These are phyloP conservation scores for Acanthaster planci DNA, from an alignment of 35 echinoderm and acorn worm genomes.

Conservation along the genomic window DNA sequence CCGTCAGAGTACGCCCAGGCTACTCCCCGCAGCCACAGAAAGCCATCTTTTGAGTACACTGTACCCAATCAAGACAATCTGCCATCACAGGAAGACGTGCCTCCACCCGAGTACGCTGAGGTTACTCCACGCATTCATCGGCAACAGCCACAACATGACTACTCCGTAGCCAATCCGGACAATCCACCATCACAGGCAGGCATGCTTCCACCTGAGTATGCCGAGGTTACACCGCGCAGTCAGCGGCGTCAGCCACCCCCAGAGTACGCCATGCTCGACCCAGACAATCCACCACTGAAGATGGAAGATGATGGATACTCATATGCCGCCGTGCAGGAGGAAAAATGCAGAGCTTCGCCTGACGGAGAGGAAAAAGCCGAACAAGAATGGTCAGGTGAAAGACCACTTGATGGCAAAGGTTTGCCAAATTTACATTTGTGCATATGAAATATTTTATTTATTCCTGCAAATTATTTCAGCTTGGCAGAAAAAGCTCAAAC, in stretches of 20 bases:
- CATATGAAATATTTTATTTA: no score
- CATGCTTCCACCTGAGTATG: neutral
- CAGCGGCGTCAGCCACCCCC: neutral
- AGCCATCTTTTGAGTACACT: neutral
- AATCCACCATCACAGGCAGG: neutral
- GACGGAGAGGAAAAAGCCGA: no score
- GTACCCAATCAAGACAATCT: neutral
- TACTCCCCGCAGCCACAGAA: neutral
- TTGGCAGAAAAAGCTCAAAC: no score
- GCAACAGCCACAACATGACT: neutral
- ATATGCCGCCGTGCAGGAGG: no score
- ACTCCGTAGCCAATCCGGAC: neutral
- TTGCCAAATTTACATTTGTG: no score
- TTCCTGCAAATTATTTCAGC: no score
- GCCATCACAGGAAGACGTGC: no score
- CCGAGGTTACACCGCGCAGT: neutral
- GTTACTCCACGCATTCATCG: neutral
- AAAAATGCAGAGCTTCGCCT: no score
- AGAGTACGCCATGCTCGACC: neutral
- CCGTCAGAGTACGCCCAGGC: neutral
- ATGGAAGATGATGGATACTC: no score
- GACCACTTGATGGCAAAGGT: no score
- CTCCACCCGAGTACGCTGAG: neutral
- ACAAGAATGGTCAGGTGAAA: no score
- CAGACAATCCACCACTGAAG: neutral